Evolutionary conservation across 2,888 invertebrate species (phyloP), one percentile per base, ranked within the genome.

Genomic region (Parelbella ahira): DNA sequence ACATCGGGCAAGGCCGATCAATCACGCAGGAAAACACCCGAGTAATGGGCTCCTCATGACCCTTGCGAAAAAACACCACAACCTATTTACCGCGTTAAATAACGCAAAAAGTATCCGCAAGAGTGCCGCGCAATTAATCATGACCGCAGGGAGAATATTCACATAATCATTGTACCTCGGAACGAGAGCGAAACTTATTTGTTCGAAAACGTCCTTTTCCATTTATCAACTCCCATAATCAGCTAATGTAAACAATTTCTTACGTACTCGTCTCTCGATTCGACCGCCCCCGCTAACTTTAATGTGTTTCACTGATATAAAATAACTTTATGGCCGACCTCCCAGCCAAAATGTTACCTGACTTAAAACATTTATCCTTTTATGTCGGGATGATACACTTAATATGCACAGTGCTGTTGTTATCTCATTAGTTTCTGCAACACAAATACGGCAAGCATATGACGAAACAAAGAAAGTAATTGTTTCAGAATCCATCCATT

Each of bases 21-120:
- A 79, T 79, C 78, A 82, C 69, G 59, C 60, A 63, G 66, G 68
- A 77, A 75, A 78, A 74, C 63, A 74, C 61, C 68, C 75, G 70
- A 57, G 71, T 78, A 78, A 81, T 73, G 67, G 41, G 66, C 70
- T 68, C 67, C 69, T 53, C 48, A 68, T 69, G 75, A 68, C 68
- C 70, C 69, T 58, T 53, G 53, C 58, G 63, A 67, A 68, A 41
- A 63, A 63, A 50, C 51, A 63, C 66, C 65, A 64, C 65, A 69
- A 64, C 63, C 69, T 75, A 72, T 79, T 77, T 73, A 70, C 66
- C 60, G 63, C 60, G 68, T 67, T 73, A 77, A 80, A 77, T 74
- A 78, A 69, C 60, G 74, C 75, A 76, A 80, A 79, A 81, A 75
- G 70, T 71, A 67, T 64, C 58, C 63, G 60, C 53, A 56, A 56